Evolutionary conservation across 2,888 invertebrate species (phyloP), one percentile per base, ranked within the genome.

Genomic region (Ophion slaviceki): DNA sequence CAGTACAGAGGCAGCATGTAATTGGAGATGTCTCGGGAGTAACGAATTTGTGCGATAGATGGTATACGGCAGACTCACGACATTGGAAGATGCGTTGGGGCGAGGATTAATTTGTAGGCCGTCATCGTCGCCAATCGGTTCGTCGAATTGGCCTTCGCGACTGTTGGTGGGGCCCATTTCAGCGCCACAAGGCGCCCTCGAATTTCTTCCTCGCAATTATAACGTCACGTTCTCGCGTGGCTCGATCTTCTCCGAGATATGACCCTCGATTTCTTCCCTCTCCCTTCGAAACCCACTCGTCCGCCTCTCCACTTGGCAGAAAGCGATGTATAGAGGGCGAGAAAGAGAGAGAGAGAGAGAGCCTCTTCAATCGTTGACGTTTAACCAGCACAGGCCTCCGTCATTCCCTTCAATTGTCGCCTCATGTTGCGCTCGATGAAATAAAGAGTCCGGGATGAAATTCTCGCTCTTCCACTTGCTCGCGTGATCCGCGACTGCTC

Each of bases 131-230:
- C 91, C 93, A 86, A 92, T 90, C 89, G 92, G 92, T 89, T 93
- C 93, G 87, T 91, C 92, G 85, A 90, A 92, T 75, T 93, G 92
- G 85, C 90, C 91, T 86, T 93, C 93, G 78, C 92, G 92, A 87
- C 93, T 93, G 88, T 89, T 93, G 86, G 92, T 90, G 88, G 93
- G 93, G 86, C 93, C 93, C 93, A 93, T 93, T 87, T 92, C 91
- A 88, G 90, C 89, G 89, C 88, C 90, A 74, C 81, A 74, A 47
- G 81, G 81, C 84, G 82, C 82, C 64, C 86, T 66, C 80, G 61
- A 79, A 81, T 72, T 68, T 86, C 77, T 64, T 68, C 61, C 53
- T 53, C 53, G 62, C 77, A 70, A 77, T 84, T 72, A 68, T 61
- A 79, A 84, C 79, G 74, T 81, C 80, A 76, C 82, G 68, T 71